Conservation (phyloP, 64 coral and sea anemone genomes). For the Montipora foliosa region DNA sequence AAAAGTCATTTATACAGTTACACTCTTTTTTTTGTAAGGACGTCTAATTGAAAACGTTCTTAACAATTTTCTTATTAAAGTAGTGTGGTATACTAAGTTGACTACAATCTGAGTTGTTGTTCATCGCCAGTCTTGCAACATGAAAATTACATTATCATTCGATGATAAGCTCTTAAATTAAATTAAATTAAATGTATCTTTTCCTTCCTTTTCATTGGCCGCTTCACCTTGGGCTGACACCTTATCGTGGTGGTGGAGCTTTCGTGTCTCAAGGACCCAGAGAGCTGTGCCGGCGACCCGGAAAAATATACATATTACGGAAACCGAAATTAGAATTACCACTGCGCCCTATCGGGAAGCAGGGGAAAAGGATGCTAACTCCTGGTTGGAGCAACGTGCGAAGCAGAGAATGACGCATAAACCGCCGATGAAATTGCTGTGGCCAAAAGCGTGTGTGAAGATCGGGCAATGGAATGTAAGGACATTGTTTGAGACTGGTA, state of each 20-base stretch:
- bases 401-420: background rate
- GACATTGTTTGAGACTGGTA: slow-evolving; percentile 47
- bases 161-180: too few relatives aligned
- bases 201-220: too few relatives aligned
- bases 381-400: background rate
- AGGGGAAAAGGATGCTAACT: background rate
- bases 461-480: slow-evolving; percentile 33
- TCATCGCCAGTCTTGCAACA: too few relatives aligned
- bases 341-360: slow-evolving; percentile 15
- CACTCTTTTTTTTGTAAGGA: too few relatives aligned
- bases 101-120: too few relatives aligned
- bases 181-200: too few relatives aligned
- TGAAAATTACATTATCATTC: too few relatives aligned
- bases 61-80: too few relatives aligned
- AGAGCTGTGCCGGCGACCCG: background rate
- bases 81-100: too few relatives aligned
- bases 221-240: slow-evolving; percentile 4
- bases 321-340: slow-evolving; percentile 17
- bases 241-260: slow-evolving; percentile 5
- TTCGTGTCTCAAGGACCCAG: slow-evolving; percentile 1
- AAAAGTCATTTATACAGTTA: too few relatives aligned
- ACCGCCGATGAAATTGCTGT: slow-evolving; percentile 3
- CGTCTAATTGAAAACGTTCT: too few relatives aligned
- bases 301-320: slow-evolving; percentile 3
- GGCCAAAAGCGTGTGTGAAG: background rate